Conservation (phyloP, 2,888 invertebrate genomes). For the Atrina japonica region DNA sequence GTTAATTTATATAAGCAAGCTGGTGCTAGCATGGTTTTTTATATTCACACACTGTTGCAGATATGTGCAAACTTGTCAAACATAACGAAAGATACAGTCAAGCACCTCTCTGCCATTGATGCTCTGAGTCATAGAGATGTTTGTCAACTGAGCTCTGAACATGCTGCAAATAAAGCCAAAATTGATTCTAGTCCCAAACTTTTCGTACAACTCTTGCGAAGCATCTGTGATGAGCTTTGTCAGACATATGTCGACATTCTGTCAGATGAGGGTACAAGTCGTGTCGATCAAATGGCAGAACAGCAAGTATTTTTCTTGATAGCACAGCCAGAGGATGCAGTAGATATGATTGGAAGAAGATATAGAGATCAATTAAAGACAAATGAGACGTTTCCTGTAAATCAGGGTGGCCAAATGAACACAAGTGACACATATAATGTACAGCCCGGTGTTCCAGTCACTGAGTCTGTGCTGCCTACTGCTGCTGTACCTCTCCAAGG, state of each 20-base stretch:
- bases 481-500: conserved; percentile 53
- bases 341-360: conserved; percentile 52
- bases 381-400: background rate
- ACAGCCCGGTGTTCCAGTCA: conserved; percentile 37
- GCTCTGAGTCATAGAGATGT: conserved; percentile 24
- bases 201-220: conserved; percentile 70
- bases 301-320: conserved; percentile 84
- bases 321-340: conserved; percentile 83
- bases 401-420: background rate
- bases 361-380: conserved; percentile 41
- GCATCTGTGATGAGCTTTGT: conserved; percentile 76
- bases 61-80: conserved; percentile 84
- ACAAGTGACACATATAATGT: background rate
- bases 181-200: conserved; percentile 54
- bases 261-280: conserved; percentile 73
- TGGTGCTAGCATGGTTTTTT: conserved; percentile 93
- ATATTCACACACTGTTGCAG: conserved; percentile 90
- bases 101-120: conserved; percentile 42
- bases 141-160: conserved; percentile 22
- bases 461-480: conserved; percentile 23
- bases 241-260: conserved; percentile 76
- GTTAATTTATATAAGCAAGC: conserved; percentile 85
- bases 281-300: conserved; percentile 81
- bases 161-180: conserved; percentile 16
- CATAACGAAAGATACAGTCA: conserved; percentile 50